Conservation (phyloP, 1,140 invertebrate species). For the Eriocheir sinensis region DNA sequence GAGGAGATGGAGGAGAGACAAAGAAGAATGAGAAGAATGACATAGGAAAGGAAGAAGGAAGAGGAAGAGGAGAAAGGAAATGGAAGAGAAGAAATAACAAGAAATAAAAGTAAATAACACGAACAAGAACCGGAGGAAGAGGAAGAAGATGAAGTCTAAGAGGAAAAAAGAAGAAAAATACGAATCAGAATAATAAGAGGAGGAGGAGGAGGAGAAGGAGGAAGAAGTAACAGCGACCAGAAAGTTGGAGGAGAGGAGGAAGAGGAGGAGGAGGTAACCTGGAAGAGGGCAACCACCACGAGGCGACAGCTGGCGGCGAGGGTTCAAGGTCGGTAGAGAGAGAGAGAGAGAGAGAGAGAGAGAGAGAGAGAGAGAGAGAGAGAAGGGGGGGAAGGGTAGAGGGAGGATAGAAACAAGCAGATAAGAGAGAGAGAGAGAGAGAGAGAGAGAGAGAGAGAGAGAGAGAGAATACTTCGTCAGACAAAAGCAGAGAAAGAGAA, state of each 20-base stretch:
- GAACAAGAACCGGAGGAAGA: not conserved
- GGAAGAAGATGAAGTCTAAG: not conserved
- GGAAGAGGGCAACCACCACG: not conserved
- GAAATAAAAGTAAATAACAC: too few species aligned
- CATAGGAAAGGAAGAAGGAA: not conserved
- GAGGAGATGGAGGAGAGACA: too few species aligned
- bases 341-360: not conserved
- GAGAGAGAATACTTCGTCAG: too few species aligned
- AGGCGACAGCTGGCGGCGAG: conserved; percentile 8
- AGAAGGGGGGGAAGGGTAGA: too few species aligned
- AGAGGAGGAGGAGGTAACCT: not conserved
- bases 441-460: too few species aligned
- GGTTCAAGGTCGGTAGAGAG: conserved; percentile 5
- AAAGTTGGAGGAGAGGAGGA: not conserved
- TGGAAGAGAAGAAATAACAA: not conserved
- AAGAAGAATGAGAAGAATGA: not conserved
- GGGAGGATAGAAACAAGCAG: too few species aligned
- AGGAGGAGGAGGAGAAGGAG: not conserved
- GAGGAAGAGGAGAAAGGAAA: not conserved
- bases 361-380: too few species aligned
- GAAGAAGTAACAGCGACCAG: not conserved
- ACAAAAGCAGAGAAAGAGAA: too few species aligned
- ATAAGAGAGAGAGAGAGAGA: too few species aligned
- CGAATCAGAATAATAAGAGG: not conserved
- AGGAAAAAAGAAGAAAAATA: not conserved